Evolutionary conservation across 2,888 invertebrate species (phyloP), one percentile per base, ranked within the genome.

Genomic region (Polymixis flavicincta): DNA sequence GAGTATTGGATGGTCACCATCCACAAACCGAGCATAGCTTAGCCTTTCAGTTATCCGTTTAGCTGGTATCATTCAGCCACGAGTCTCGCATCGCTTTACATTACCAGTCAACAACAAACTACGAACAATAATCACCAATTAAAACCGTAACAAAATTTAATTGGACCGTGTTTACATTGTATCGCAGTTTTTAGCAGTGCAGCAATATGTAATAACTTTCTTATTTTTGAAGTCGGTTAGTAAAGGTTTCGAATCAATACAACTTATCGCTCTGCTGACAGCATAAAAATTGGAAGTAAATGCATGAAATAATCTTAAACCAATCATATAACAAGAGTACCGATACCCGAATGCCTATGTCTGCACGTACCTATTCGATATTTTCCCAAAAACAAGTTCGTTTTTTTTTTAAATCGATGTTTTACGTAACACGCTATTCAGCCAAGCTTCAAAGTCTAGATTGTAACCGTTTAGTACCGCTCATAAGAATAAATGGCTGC

Each of bases 401-500:
- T 5, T 55, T 60, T 70, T 78, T 61, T 48, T 25, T 45, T 48
- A 61, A 57, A 67, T 55, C 19, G 19, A 28, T 45, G 37, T 65
- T 65, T 78, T 32, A 77, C 68, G 63, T 45, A 61, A 61, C 32
- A 32, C 19, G 32, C 17, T 32, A 42, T 61, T 28, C 28, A 22
- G 64, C 17, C 48, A 67, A 60, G 48, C 48, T 61, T 59, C 57
- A 52, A 25, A 59, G 48, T 28, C 50, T 25, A 59, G 70, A 74
- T 73, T 54, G 54, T 54, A 25, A 66, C 61, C 57, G 54, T 55
- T 74, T 74, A 67, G 54, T 72, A 57, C 32, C 48, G 8, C 45
- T 71, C 67, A 37, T 83, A 74, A 74, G 45, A 69, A 71, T 42
- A 42, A 74, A 74, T 52, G 71, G 60, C 17, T 32, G 25, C 64